Evolutionary conservation across 53 echinoderm and acorn worm genomes (phyloP).

Genomic region (Holothuria scabra): DNA sequence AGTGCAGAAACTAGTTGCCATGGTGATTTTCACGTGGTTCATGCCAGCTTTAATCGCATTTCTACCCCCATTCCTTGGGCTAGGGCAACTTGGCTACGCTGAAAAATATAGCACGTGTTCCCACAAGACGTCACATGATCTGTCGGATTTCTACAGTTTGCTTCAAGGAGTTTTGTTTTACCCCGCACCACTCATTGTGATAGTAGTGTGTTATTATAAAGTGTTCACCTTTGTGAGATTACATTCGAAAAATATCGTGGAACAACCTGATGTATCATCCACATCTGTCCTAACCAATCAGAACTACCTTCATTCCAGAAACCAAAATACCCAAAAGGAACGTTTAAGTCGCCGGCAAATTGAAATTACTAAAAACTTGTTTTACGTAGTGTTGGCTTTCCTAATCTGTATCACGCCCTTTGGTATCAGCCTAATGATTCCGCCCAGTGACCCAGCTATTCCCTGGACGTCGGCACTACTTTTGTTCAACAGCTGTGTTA

Average conservation of each 20-base stretch:
- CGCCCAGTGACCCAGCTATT: conserved; percentile 83
- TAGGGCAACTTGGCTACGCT: conserved; percentile 82
- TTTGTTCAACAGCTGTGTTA: conserved; percentile 82
- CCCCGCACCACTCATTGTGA: conserved; percentile 73
- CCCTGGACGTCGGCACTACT: conserved; percentile 82
- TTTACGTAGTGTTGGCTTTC: conserved; percentile 89
- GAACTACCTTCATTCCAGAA: not conserved
- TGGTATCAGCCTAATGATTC: conserved; percentile 78
- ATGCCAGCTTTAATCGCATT: conserved; percentile 69
- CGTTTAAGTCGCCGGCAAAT: conserved; percentile 76
- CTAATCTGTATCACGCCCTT: conserved; percentile 82
- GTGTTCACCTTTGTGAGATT: conserved; percentile 69
- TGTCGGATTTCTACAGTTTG: conserved; percentile 78
- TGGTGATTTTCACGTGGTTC: conserved; percentile 73
- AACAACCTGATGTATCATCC: conserved; percentile 36
- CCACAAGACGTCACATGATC: conserved; percentile 66
- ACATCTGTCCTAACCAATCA: not conserved
- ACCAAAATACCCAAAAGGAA: conserved; percentile 15
- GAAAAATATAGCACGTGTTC: conserved; percentile 84
- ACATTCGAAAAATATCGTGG: conserved; percentile 71
- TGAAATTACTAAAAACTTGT: conserved; percentile 92
- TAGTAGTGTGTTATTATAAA: conserved; percentile 77
- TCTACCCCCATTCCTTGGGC: conserved; percentile 70
- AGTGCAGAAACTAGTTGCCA: conserved; percentile 53
- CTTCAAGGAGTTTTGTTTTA: conserved; percentile 70